Evolutionary conservation across 2,113 vertebrate genomes (phyloP).

Genomic region (Gobio gobio): DNA sequence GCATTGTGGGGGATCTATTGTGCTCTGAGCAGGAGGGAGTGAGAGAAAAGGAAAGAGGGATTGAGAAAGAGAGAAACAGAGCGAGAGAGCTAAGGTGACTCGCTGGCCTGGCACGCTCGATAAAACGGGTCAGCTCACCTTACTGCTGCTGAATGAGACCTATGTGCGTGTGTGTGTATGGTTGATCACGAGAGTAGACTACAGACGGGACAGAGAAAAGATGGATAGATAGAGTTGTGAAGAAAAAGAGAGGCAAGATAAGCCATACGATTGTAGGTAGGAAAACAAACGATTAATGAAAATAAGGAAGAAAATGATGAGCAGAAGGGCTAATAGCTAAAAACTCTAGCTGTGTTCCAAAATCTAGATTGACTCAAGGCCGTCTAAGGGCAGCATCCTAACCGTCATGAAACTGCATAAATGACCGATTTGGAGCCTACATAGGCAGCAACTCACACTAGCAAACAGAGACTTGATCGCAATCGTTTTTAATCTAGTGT

Average conservation of each 20-base stretch:
- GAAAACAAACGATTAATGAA: neutral
- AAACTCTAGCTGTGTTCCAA: neutral
- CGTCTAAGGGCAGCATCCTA: neutral
- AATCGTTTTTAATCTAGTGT: neutral
- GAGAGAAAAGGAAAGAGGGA: constrained; percentile 50
- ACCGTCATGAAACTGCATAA: neutral
- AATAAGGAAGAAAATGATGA: neutral
- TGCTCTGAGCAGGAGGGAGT: constrained; percentile 43
- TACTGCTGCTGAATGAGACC: constrained; percentile 49
- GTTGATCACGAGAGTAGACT: constrained; percentile 30
- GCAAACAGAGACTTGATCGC: neutral
- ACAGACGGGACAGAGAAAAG: constrained; percentile 18
- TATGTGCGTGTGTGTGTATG: constrained; percentile 43
- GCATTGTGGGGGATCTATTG: constrained; percentile 74
- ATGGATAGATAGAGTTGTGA: constrained; percentile 31
- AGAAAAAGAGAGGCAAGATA: constrained; percentile 21
- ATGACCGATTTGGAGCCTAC: neutral
- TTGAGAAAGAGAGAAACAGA: constrained; percentile 43
- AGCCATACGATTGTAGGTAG: neutral
- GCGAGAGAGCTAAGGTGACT: constrained; percentile 53
- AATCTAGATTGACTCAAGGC: neutral
- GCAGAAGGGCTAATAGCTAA: neutral
- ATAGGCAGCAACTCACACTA: neutral
- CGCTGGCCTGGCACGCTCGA: constrained; percentile 36
- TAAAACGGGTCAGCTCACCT: constrained; percentile 56